phyloP scores from a whole-genome alignment of 2,888 invertebrate genomes.

The Epirrita christyi region DNA sequence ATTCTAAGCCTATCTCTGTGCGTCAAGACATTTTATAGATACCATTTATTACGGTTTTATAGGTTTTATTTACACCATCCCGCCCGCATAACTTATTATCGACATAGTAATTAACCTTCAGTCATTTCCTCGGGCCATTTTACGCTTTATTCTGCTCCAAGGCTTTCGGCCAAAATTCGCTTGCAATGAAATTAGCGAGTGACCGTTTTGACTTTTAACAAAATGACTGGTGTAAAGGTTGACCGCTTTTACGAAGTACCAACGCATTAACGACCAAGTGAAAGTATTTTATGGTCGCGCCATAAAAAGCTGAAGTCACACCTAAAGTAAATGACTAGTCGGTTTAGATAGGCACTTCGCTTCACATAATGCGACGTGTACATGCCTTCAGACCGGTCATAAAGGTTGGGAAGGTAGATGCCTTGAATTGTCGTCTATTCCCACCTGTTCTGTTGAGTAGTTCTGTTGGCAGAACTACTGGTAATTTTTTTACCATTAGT shows the following conservation, averaged over 20 bases:
- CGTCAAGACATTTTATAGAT: slow-evolving; percentile 6
- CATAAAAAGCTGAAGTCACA: too few species aligned
- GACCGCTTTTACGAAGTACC: slow-evolving; percentile 14
- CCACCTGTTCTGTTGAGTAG: too few species aligned
- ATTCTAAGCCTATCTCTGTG: background rate
- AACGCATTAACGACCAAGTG: background rate
- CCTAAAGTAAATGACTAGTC: slow-evolving; percentile 4
- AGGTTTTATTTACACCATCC: slow-evolving; percentile 14
- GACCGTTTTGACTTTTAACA: slow-evolving; percentile 3
- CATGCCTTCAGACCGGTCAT: too few species aligned
- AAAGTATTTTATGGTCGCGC: slow-evolving; percentile 7
- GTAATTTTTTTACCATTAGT: too few species aligned
- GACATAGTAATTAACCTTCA: slow-evolving; percentile 36
- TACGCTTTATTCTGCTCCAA: slow-evolving; percentile 27
- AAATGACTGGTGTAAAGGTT: slow-evolving; percentile 6
- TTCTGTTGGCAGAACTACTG: too few species aligned
- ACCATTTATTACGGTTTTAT: slow-evolving; percentile 17
- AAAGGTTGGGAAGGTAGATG: too few species aligned
- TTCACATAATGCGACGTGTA: too few species aligned
- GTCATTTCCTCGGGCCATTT: slow-evolving; percentile 36
- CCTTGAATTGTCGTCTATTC: too few species aligned
- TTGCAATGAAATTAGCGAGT: slow-evolving; percentile 14
- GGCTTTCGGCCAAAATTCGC: slow-evolving; percentile 16
- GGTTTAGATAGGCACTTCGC: background rate
- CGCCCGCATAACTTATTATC: slow-evolving; percentile 27